Percentiles rank a stretch among this genome's conserved stretches.
Evolutionary conservation across 2,797 vertebrate genomes (phyloP).

Genomic region (Diplodus sargus): DNA sequence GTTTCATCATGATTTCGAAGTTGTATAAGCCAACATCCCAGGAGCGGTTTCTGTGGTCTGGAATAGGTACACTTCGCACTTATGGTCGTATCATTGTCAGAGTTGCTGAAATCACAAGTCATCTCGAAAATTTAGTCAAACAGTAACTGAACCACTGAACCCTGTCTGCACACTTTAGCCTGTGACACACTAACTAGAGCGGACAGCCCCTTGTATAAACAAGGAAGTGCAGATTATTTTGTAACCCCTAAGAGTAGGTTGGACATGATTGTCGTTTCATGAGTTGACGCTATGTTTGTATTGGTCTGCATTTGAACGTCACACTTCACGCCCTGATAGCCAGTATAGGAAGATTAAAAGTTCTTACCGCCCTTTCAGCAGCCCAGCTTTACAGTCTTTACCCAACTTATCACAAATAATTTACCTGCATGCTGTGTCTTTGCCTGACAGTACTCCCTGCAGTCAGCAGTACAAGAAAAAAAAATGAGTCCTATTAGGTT

Average conservation of each 20-base stretch:
- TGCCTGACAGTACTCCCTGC: background rate
- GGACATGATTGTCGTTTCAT: too few species aligned
- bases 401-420: conserved; percentile 13
- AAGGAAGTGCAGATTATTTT: background rate
- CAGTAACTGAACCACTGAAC: conserved; percentile 41
- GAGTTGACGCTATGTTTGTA: background rate
- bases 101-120: conserved; percentile 18
- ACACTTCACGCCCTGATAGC: background rate
- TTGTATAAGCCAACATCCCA: background rate
- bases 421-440: background rate
- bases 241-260: background rate
- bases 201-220: conserved; percentile 13
- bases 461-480: background rate
- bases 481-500: background rate
- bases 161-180: conserved; percentile 6
- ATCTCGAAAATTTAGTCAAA: conserved; percentile 36
- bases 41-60: conserved; percentile 13
- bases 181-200: background rate
- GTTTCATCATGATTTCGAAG: background rate
- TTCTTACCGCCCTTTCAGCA: background rate
- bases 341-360: background rate
- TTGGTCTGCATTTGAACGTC: background rate
- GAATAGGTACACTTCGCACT: background rate
- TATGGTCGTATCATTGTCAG: background rate
- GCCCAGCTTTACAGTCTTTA: background rate